Percentiles rank a stretch among this genome's conserved stretches.
Evolutionary conservation across 2,113 vertebrate genomes (phyloP).

Genomic region (Galeopterus variegatus): DNA sequence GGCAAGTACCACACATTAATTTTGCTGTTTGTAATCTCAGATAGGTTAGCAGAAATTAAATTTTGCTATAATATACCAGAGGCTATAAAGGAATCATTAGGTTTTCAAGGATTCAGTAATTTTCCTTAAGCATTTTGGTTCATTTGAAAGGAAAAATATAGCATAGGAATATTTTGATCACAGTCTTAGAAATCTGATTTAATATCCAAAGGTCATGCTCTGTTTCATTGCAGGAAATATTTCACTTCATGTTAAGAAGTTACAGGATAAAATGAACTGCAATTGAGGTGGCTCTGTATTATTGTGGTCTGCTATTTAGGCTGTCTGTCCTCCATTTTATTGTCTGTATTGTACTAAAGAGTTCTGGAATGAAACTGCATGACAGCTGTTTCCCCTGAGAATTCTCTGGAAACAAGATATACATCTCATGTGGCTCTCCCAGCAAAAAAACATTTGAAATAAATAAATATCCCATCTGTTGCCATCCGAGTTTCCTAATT

Average conservation of each 20-base stretch:
- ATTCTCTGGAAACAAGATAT: constrained; percentile 73
- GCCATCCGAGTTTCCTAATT: background rate
- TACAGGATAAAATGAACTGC: background rate
- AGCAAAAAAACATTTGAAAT: constrained; percentile 71
- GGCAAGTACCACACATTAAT: background rate
- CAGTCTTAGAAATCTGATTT: constrained; percentile 55
- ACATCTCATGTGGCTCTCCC: constrained; percentile 65
- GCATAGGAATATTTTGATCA: constrained; percentile 70
- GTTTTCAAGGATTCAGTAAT: constrained; percentile 74
- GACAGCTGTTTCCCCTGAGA: constrained; percentile 71
- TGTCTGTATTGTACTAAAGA: constrained; percentile 43
- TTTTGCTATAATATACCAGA: constrained; percentile 61
- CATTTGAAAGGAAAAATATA: constrained; percentile 28
- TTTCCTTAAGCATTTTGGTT: constrained; percentile 69
- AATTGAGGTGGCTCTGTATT: background rate
- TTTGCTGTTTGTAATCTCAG: constrained; percentile 13
- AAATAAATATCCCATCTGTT: constrained; percentile 74
- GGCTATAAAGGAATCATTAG: constrained; percentile 72
- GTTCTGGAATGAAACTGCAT: constrained; percentile 65
- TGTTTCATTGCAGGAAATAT: constrained; percentile 28
- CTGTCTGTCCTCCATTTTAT: background rate
- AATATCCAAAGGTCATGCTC: constrained; percentile 49
- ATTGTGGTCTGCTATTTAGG: background rate
- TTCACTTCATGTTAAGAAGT: background rate
- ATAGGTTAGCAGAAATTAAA: constrained; percentile 73